A percentile compares a stretch with the other conserved stretches of the same genome.
Evolutionary conservation across 2,113 vertebrate genomes (phyloP).

Genomic region (Odocoileus hemionus): DNA sequence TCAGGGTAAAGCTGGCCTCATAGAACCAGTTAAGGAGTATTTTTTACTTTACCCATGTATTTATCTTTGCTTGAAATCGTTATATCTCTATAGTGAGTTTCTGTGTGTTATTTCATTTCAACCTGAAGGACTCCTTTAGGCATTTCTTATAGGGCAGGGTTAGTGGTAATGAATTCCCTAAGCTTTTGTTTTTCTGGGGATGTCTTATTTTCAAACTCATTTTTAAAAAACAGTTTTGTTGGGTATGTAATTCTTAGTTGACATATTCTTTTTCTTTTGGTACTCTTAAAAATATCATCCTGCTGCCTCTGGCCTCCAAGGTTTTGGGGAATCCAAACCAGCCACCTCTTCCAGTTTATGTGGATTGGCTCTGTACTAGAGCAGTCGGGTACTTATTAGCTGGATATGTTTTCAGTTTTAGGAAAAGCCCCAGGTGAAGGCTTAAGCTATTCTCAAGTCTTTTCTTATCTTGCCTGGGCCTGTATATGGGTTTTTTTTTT

Average conservation of each 20-base stretch:
- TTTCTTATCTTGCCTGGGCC: not conserved
- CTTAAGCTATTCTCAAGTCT: not conserved
- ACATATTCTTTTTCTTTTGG: not conserved
- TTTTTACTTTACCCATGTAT: not conserved
- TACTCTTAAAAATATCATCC: not conserved
- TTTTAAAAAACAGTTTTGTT: not conserved
- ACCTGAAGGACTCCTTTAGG: not conserved
- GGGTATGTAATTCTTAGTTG: not conserved
- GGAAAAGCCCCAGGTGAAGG: not conserved
- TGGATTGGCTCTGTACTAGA: not conserved
- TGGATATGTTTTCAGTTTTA: not conserved
- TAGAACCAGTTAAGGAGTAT: not conserved
- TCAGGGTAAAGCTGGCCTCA: not conserved
- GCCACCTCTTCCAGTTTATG: not conserved
- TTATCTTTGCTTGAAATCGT: not conserved
- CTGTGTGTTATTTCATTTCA: not conserved
- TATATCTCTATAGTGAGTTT: not conserved
- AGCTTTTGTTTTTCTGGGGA: not conserved
- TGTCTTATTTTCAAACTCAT: not conserved
- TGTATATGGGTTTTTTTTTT: not conserved
- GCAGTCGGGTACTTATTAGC: not conserved
- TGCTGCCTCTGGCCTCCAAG: not conserved
- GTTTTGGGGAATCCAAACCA: not conserved
- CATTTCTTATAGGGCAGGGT: not conserved
- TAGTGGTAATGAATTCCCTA: not conserved